Percentiles rank a stretch among this genome's conserved stretches.
Evolutionary conservation across 2,113 vertebrate genomes (phyloP).

Genomic region (Cyprinus carpio): DNA sequence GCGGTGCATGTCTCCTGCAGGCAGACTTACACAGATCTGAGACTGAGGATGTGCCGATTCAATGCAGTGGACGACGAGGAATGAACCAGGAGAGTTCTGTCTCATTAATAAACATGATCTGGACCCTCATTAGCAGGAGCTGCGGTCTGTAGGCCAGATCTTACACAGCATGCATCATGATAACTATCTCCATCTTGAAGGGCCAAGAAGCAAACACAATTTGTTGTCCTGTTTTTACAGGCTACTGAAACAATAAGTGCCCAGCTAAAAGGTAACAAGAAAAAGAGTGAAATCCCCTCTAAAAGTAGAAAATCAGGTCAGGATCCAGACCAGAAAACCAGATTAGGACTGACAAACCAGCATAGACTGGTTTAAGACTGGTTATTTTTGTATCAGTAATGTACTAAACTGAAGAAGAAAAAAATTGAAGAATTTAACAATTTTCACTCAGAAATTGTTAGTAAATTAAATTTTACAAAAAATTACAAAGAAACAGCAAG

Average conservation of each 20-base stretch:
- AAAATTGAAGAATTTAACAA: not conserved
- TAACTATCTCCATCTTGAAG: not conserved
- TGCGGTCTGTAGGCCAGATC: not conserved
- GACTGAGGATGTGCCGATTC: not conserved
- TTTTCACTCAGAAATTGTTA: no score
- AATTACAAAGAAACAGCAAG: no score
- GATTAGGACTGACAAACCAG: no score
- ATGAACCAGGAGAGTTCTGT: not conserved
- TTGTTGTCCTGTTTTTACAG: not conserved
- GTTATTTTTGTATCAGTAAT: not conserved
- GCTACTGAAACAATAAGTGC: not conserved
- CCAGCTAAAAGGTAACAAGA: not conserved
- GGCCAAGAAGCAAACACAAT: not conserved
- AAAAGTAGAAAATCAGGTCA: not conserved
- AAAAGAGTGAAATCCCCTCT: not conserved
- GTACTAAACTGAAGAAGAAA: not conserved
- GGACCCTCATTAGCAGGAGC: not conserved
- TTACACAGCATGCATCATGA: not conserved
- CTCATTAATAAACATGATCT: conserved; percentile 33
- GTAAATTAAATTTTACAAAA: no score
- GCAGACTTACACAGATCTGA: not conserved
- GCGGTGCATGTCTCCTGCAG: not conserved
- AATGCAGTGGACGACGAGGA: not conserved
- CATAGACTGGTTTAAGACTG: not conserved
- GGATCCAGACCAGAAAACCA: no score